phyloP scores from a whole-genome alignment of 2,797 vertebrate genomes.

The Zenarchopterus dispar region DNA sequence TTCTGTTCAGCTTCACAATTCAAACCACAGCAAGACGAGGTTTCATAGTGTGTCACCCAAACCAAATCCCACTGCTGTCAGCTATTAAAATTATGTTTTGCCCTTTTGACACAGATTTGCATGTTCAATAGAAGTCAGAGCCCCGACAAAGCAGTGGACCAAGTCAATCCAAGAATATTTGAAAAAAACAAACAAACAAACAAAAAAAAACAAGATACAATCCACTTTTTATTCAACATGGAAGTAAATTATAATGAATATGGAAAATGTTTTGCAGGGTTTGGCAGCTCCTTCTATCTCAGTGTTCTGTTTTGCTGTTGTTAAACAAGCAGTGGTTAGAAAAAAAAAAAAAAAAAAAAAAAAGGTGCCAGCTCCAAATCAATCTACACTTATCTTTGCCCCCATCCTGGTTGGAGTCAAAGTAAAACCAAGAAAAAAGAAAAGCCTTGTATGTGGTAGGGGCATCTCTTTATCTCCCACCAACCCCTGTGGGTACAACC shows the following conservation, averaged over 20 bases:
- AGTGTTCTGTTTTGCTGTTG: conserved; percentile 14
- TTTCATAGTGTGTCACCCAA: no score
- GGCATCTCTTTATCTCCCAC: conserved; percentile 38
- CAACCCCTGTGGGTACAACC: conserved; percentile 36
- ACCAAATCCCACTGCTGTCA: no score
- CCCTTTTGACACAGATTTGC: no score
- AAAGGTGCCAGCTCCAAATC: conserved; percentile 30
- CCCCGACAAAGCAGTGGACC: neutral
- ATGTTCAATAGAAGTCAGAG: no score
- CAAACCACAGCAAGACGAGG: no score
- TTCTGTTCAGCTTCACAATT: no score
- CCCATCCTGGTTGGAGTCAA: conserved; percentile 41
- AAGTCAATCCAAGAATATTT: neutral
- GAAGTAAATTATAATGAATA: conserved; percentile 8
- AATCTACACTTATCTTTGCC: conserved; percentile 43
- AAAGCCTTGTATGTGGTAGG: neutral
- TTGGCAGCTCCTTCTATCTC: conserved; percentile 16
- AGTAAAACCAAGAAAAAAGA: conserved; percentile 43
- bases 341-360: neutral
- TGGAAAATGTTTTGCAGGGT: neutral
- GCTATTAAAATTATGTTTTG: no score
- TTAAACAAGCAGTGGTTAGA: conserved; percentile 23
- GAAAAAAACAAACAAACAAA: no score
- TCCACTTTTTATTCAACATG: neutral
- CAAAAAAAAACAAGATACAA: neutral